Evolutionary conservation across 2,888 invertebrate species (phyloP), one percentile per base, ranked within the genome.

Genomic region (Disparrhopalites patrizii): DNA sequence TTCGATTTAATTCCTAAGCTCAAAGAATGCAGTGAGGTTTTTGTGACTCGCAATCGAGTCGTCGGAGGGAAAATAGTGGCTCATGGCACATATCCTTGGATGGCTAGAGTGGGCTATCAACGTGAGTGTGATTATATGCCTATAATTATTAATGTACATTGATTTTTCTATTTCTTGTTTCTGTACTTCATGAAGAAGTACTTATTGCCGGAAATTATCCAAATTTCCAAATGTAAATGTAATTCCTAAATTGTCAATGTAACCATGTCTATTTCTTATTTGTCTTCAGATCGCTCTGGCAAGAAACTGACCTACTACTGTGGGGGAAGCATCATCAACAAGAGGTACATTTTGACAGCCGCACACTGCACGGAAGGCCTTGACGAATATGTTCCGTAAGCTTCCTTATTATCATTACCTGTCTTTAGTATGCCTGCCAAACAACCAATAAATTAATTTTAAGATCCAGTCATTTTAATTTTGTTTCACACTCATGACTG

Each of bases 41-140:
- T 43, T 31, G 27, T 51, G 8, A 56, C 27, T 23, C 8, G 3
- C 18, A 25, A 56, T 28, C 25, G 64, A 33, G 47, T 71, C 2
- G 43, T 66, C 31, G 73, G 71, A 4, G 68, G 68, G 10, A 62
- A 40, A 18, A 23, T 27, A 15, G 62, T 62, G 18, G 62, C 62
- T 0, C 67, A 68, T 54, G 73, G 68, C 7, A 61, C 66, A 10
- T 69, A 67, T 54, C 72, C 73, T 5, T 73, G 72, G 72, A 58
- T 72, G 57, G 70, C 67, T 15, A 30, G 70, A n/a, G 57, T 72
- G n/a, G 73, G 72, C 15, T 62, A 65, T 28, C 55, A 62, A 65
- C 54, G 72, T 72, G 61, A 58, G 47, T 23, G 10, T 31, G 5
- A 43, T 43, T 18, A 43, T 43, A 43, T 18, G 15, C 7, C 36